Conservation (phyloP, 2,797 vertebrate species). For the Myripristis jacobus region DNA sequence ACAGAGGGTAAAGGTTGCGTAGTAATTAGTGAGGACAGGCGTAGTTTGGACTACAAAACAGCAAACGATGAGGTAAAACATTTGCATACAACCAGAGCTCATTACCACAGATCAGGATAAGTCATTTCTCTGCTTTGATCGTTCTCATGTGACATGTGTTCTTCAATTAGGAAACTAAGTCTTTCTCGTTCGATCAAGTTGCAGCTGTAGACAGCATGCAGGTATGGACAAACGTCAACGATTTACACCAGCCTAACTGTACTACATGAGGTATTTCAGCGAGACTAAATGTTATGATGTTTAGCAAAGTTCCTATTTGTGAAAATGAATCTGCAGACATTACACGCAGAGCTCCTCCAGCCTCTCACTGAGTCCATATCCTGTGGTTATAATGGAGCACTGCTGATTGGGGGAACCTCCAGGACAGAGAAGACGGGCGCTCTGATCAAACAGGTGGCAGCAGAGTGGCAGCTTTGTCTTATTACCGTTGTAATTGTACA, state of each 20-base stretch:
- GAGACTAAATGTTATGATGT: neutral
- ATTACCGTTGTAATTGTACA: neutral
- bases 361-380: slow-evolving; percentile 75
- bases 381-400: slow-evolving; percentile 80
- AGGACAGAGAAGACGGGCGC: slow-evolving; percentile 56
- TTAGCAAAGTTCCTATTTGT: slow-evolving; percentile 23
- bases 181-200: slow-evolving; percentile 81
- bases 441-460: slow-evolving; percentile 80
- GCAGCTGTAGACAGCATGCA: slow-evolving; percentile 79
- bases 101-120: neutral
- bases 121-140: neutral
- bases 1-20: slow-evolving; percentile 50
- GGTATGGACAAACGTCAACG: slow-evolving; percentile 70
- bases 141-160: slow-evolving; percentile 11
- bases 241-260: slow-evolving; percentile 1
- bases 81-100: neutral
- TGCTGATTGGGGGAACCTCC: slow-evolving; percentile 82
- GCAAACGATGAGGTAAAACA: slow-evolving; percentile 67
- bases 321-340: slow-evolving; percentile 66
- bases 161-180: slow-evolving; percentile 57
- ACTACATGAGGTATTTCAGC: neutral
- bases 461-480: neutral
- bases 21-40: slow-evolving; percentile 64
- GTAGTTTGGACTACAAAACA: slow-evolving; percentile 69
- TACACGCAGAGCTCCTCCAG: slow-evolving; percentile 79